Evolutionary conservation across 2,113 vertebrate species (phyloP).

Genomic region (Elgaria multicarinata): DNA sequence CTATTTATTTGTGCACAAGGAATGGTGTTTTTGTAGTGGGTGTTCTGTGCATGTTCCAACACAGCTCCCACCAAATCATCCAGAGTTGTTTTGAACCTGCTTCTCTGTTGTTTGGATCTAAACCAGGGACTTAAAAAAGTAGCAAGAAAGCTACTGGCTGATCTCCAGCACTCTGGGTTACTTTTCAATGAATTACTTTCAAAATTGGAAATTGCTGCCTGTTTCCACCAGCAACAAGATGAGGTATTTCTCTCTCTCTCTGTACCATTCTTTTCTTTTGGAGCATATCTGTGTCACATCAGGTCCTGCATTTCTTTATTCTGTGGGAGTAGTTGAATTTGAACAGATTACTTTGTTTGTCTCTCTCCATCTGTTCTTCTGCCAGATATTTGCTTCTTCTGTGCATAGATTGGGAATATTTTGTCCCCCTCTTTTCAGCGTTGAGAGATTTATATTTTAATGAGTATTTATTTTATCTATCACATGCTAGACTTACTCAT

Average conservation of each 20-base stretch:
- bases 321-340: conserved; percentile 45
- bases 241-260: not conserved
- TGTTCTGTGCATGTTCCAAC: not conserved
- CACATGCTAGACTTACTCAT: conserved; percentile 57
- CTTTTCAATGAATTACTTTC: conserved; percentile 2
- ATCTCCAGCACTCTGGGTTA: not conserved
- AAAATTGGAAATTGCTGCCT: conserved; percentile 40
- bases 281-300: conserved; percentile 39
- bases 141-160: not conserved
- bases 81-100: not conserved
- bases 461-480: conserved; percentile 68
- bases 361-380: conserved; percentile 55
- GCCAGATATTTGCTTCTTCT: conserved; percentile 46
- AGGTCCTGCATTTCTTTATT: conserved; percentile 34
- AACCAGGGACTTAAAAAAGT: not conserved
- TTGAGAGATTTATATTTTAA: conserved; percentile 64
- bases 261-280: conserved; percentile 45
- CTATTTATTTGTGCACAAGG: not conserved
- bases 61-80: not conserved
- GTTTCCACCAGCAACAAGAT: conserved; percentile 17
- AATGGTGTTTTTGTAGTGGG: not conserved
- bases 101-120: not conserved
- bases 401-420: conserved; percentile 36
- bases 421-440: conserved; percentile 30
- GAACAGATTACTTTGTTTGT: conserved; percentile 61